A percentile compares a stretch with the other conserved stretches of the same genome.
Conservation (phyloP, 1,140 invertebrate species). For the Steinernema feltiae region DNA sequence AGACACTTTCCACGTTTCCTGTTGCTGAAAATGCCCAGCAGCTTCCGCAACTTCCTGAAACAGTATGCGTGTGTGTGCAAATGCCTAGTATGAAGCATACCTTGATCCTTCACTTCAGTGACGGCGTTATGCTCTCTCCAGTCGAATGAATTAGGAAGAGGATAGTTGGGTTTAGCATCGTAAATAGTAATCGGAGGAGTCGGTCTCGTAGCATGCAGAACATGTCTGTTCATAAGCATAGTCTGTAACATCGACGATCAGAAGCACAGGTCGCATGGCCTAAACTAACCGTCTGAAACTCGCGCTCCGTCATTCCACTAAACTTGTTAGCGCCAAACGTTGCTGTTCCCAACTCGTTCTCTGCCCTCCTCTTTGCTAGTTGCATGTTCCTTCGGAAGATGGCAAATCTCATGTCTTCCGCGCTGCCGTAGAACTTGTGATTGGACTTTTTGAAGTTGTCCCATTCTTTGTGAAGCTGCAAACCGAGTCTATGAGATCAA, state of each 20-base stretch:
- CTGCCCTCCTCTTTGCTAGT: background rate
- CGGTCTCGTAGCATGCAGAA: background rate
- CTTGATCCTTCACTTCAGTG: slow-evolving; percentile 17
- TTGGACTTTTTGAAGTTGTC: background rate
- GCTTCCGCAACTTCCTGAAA: slow-evolving; percentile 71
- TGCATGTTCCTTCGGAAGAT: background rate
- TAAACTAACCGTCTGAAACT: background rate
- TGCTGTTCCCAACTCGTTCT: background rate
- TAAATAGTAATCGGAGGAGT: background rate
- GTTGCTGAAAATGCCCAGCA: slow-evolving; percentile 96
- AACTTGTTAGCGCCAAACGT: background rate
- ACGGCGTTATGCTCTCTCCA: background rate
- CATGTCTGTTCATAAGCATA: background rate
- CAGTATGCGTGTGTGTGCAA: no score
- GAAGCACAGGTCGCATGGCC: background rate
- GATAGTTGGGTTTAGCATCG: background rate
- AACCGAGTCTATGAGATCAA: no score
- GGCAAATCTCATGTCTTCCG: background rate
- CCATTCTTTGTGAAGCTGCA: background rate
- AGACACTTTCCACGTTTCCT: slow-evolving; percentile 86
- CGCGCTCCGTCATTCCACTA: background rate
- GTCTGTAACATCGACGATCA: background rate
- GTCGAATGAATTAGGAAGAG: background rate
- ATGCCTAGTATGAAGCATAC: background rate
- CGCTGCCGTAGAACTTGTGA: background rate